Evolutionary conservation across 2,797 vertebrate species (phyloP).

Genomic region (Lacerta bilineata): DNA sequence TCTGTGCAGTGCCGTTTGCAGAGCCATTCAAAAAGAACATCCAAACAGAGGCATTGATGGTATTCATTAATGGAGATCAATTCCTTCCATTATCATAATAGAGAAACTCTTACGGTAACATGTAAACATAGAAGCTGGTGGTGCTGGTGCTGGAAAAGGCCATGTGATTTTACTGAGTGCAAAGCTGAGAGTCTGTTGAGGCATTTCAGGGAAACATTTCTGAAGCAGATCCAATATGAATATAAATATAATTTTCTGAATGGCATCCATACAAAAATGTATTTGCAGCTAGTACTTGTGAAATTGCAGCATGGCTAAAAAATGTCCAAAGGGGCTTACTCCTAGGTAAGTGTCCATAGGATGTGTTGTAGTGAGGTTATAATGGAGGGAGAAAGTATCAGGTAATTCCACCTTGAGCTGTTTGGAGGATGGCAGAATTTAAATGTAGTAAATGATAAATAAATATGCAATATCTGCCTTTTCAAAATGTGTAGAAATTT

Average conservation of each 20-base stretch:
- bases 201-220: conserved; percentile 55
- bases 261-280: conserved; percentile 48
- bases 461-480: too few relatives aligned
- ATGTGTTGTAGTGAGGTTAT: too few relatives aligned
- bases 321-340: too few relatives aligned
- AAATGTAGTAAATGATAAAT: too few relatives aligned
- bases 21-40: neutral
- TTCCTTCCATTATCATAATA: neutral
- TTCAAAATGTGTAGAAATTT: too few relatives aligned
- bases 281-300: conserved; percentile 58
- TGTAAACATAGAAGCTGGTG: conserved; percentile 4
- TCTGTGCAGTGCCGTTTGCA: neutral
- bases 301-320: conserved; percentile 38
- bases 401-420: too few relatives aligned
- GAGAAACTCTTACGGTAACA: neutral
- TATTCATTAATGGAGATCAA: neutral
- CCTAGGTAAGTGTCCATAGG: too few relatives aligned
- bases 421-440: too few relatives aligned
- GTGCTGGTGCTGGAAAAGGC: neutral
- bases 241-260: conserved; percentile 38
- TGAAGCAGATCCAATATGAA: conserved; percentile 54
- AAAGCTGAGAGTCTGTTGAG: conserved; percentile 42
- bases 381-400: too few relatives aligned
- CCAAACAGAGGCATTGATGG: neutral
- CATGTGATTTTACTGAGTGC: conserved; percentile 22